phyloP scores from a whole-genome alignment of 2,113 vertebrate species.

The Thermophis baileyi region DNA sequence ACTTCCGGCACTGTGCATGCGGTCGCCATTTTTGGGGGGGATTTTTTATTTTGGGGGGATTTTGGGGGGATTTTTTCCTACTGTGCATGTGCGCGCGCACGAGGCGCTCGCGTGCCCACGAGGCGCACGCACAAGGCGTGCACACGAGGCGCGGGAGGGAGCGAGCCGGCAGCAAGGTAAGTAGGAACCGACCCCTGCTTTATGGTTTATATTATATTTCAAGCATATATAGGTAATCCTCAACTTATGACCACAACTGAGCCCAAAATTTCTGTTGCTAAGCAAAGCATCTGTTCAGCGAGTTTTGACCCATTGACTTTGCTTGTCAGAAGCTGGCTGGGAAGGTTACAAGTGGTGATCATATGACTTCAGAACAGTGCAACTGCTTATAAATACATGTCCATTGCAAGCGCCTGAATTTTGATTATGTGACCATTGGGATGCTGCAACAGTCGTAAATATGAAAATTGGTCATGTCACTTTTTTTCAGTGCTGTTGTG shows the following conservation, averaged over 20 bases:
- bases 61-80: too few species aligned
- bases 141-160: too few species aligned
- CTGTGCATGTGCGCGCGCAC: too few species aligned
- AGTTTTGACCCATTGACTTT: neutral
- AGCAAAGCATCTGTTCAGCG: neutral
- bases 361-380: neutral
- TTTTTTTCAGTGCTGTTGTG: neutral
- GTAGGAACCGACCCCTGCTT: too few species aligned
- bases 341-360: neutral
- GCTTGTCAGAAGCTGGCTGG: neutral
- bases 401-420: neutral
- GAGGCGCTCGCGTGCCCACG: too few species aligned
- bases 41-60: too few species aligned
- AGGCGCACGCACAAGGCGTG: too few species aligned
- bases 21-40: too few species aligned
- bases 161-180: too few species aligned
- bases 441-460: neutral
- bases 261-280: neutral
- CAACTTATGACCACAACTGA: neutral
- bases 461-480: neutral
- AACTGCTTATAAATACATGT: neutral
- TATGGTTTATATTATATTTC: neutral
- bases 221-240: neutral
- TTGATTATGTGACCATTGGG: neutral
- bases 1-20: too few species aligned